Evolutionary conservation across 2,888 invertebrate species (phyloP), one percentile per base, ranked within the genome.

Genomic region (Pandemis heparana): DNA sequence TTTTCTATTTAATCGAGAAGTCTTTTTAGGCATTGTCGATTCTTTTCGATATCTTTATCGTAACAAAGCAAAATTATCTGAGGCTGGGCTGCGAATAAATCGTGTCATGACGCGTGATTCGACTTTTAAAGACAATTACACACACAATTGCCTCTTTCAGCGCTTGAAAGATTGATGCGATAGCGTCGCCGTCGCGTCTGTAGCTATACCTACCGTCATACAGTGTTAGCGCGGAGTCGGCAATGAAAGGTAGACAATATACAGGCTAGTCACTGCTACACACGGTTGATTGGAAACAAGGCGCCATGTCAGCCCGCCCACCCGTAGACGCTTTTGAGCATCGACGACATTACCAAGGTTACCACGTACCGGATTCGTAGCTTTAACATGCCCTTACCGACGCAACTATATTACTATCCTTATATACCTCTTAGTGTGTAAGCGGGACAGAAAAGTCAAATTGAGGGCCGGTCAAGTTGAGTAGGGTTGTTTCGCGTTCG

Each of bases 241-340:
- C 63, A 72, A 51, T 53, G 53, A 53, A 56, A 61, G 43, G 67
- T 63, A 72, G 67, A 41, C 65, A 66, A 53, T 41, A n/a, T 39
- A 66, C 41, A 46, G 56, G 53, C 59, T 63, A 63, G 68, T 48
- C 53, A 62, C 18, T 51, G 60, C 46, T 51, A 56, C 41, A 60
- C 70, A 70, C 43, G 43, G 69, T 70, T 74, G 74, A 74, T 74
- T 74, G 65, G 43, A 74, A 74, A 16, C 56, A 51, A 18, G 74
- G 70, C 70, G 70, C 60, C 74, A 56, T 74, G 74, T 74, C 53
- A 51, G 51, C 16, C 69, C 74, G 74, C 74, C 74, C 65, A 74
- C 64, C 53, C 41, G 64, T 32, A 64, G 48, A 60, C 60, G 65
- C 61, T 65, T 65, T 53, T 48, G 46, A 60, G 51, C 43, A 39